Evolutionary conservation across 2,797 vertebrate genomes (phyloP).

Genomic region (Chromobotia macracanthus): DNA sequence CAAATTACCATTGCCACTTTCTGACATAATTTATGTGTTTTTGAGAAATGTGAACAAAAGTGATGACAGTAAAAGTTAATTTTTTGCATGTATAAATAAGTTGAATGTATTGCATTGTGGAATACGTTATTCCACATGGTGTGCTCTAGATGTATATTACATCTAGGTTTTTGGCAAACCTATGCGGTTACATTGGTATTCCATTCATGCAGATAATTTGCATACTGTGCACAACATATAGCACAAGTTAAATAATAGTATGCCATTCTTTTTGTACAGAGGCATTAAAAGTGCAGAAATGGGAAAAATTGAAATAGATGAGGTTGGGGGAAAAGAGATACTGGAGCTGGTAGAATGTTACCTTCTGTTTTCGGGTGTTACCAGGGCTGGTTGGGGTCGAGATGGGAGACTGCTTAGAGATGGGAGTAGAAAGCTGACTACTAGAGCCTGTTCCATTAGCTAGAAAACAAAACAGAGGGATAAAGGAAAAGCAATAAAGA

Average conservation of each 20-base stretch:
- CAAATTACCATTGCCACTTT: too few relatives aligned
- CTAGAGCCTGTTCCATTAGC: slow-evolving; percentile 95
- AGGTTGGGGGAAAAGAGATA: neutral
- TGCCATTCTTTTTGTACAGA: neutral
- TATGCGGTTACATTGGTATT: too few relatives aligned
- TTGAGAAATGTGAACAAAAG: too few relatives aligned
- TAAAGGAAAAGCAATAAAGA: neutral
- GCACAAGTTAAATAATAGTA: neutral
- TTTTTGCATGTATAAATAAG: too few relatives aligned
- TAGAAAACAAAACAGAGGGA: slow-evolving; percentile 66
- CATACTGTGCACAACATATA: neutral
- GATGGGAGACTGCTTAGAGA: slow-evolving; percentile 98
- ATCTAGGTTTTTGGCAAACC: too few relatives aligned
- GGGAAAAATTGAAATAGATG: neutral
- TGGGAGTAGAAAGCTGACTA: slow-evolving; percentile 97
- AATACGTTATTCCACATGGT: too few relatives aligned
- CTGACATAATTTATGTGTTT: too few relatives aligned
- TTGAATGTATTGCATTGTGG: too few relatives aligned
- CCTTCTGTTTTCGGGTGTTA: slow-evolving; percentile 97
- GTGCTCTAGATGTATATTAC: too few relatives aligned
- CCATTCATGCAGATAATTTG: neutral
- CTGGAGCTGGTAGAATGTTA: slow-evolving; percentile 78
- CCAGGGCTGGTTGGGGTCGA: slow-evolving; percentile 96
- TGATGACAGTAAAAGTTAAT: too few relatives aligned
- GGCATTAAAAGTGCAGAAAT: neutral